Evolutionary conservation across 2,113 vertebrate species (phyloP), one percentile per base, ranked within the genome.

Genomic region (Clarias gariepinus): DNA sequence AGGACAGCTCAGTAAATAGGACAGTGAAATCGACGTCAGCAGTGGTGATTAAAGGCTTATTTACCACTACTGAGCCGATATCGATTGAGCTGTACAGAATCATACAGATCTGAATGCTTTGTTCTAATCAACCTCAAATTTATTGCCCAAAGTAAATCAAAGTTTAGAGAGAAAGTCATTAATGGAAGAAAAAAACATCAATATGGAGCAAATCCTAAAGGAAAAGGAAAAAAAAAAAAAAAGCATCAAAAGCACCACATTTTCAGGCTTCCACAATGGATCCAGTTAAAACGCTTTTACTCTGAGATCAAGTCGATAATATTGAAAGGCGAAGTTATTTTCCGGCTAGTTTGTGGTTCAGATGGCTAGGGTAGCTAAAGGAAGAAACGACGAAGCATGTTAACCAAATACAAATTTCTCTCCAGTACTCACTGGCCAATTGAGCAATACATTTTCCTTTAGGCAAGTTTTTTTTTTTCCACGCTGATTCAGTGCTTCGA

Each of bases 11-110:
- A 10, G 87, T 61, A 85, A 91, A 90, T 79, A 84, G 81, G 80
- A 19, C 76, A 36, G 60, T 0, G 66, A 89, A 85, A 87, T 90
- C 88, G 81, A 21, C 0, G 28, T 41, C 63, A 69, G 55, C 28
- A 19, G 30, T 64, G 18, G 3, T 91, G 89, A 93, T 91, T 89
- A 91, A 88, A 86, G 76, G 83, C 86, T 91, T 90, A 81, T 86
- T 85, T 89, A 82, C 33, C 18, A 84, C n/a, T 81, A 89, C 78
- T 68, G 82, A 60, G 85, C 89, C 69, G 77, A 61, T 33, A 91
- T 81, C 81, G 89, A 92, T 85, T 61, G 30, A 23, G 52, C 55
- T 73, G 64, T 47, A 83, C 60, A 86, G 76, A 55, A 77, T 4
- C 33, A 15, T 41, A 80, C n/a, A 58, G 18, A 85, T 86, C 68